These are phyloP conservation scores for Cordilura impudica DNA, from an alignment of 2,888 invertebrate genomes.

Conservation along the genomic window DNA sequence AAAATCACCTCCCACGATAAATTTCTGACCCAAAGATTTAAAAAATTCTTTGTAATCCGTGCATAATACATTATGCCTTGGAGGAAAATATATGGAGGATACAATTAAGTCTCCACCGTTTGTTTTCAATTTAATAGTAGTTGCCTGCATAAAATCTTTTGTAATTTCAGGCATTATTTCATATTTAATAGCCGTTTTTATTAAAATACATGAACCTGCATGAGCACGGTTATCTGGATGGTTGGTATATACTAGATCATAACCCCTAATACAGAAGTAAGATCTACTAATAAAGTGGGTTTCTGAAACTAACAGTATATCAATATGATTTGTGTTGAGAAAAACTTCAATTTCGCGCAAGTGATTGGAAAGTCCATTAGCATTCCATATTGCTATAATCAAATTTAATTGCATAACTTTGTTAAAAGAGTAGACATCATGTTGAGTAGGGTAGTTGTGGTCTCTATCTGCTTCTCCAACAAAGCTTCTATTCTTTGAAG, in stretches of 20 bases:
- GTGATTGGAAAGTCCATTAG: slow-evolving; percentile 1
- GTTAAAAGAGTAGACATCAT: neutral
- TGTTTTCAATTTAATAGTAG: too few species aligned
- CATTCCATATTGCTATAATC: neutral
- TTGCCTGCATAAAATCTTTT: neutral
- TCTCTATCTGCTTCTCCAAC: neutral
- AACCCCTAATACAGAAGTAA: neutral
- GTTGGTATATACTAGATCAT: neutral
- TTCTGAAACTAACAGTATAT: neutral
- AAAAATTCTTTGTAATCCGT: neutral
- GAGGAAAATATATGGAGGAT: neutral
- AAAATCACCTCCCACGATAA: neutral
- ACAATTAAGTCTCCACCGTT: too few species aligned
- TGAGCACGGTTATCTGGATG: neutral
- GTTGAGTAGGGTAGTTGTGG: neutral
- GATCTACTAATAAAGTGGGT: neutral
- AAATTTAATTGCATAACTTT: slow-evolving; percentile 10
- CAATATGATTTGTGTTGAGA: neutral
- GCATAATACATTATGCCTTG: neutral
- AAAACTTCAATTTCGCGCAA: too few species aligned
- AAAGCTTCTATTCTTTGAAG: neutral
- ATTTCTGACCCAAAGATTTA: neutral
- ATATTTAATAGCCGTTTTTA: neutral
- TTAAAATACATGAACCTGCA: neutral
- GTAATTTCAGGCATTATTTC: neutral